These are phyloP conservation scores for Caenorhabditis briggsae DNA, from an alignment of 1,140 invertebrate genomes.

Conservation along the genomic window DNA sequence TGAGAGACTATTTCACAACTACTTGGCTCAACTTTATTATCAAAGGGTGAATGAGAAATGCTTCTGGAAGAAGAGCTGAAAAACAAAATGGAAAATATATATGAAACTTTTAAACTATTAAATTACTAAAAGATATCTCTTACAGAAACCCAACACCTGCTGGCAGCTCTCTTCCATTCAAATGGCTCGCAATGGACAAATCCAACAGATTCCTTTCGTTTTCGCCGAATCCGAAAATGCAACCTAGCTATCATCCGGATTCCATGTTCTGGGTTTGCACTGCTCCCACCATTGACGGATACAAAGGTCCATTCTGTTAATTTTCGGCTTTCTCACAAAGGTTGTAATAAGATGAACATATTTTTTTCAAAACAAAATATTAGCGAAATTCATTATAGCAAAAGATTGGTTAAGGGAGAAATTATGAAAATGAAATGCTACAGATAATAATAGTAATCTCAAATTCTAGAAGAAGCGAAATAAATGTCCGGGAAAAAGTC, in stretches of 20 bases:
- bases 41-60: too few relatives aligned
- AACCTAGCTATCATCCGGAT: conserved; percentile 53
- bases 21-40: conserved; percentile 39
- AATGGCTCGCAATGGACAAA: conserved; percentile 33
- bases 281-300: conserved; percentile 82
- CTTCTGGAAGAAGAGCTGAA: too few relatives aligned
- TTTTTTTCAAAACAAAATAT: neutral
- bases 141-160: conserved; percentile 41
- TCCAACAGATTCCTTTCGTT: conserved; percentile 49
- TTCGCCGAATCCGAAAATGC: conserved; percentile 39
- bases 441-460: neutral
- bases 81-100: neutral
- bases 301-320: conserved; percentile 84
- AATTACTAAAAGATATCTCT: neutral
- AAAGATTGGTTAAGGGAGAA: neutral
- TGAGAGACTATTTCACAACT: neutral
- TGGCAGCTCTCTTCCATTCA: conserved; percentile 21
- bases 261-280: conserved; percentile 49
- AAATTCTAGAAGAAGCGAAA: conserved; percentile 13
- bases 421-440: conserved; percentile 44
- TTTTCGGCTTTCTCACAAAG: too few relatives aligned
- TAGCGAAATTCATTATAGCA: conserved; percentile 8
- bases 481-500: conserved; percentile 1
- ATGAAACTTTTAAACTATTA: too few relatives aligned
- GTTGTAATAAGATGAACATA: neutral